Percentiles rank a stretch among this genome's conserved stretches.
Conservation (phyloP, 1,140 invertebrate genomes). For the Dryas iulia region DNA sequence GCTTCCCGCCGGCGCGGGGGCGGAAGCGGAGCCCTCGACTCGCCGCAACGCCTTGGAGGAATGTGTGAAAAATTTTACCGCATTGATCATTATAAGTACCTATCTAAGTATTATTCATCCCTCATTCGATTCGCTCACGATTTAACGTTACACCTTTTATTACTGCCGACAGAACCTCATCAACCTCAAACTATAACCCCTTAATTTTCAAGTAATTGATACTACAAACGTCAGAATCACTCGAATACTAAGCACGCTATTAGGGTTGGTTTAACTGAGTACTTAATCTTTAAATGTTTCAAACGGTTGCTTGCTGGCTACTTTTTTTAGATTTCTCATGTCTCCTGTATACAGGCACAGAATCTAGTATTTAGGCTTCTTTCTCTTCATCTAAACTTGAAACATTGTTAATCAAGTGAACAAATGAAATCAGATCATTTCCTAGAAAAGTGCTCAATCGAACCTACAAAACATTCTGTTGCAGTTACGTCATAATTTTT, state of each 20-base stretch:
- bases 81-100: constrained; percentile 51
- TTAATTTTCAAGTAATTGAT: constrained; percentile 62
- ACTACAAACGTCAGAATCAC: constrained; percentile 63
- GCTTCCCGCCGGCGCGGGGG: constrained; percentile 38
- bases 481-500: too few species aligned
- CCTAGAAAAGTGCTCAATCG: too few species aligned
- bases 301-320: too few species aligned
- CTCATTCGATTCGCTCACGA: constrained; percentile 28
- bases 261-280: constrained; percentile 28
- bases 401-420: too few species aligned
- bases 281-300: too few species aligned
- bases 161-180: constrained; percentile 40
- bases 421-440: too few species aligned
- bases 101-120: constrained; percentile 47
- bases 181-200: constrained; percentile 44
- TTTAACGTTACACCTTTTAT: constrained; percentile 44
- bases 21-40: constrained; percentile 42
- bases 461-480: too few species aligned
- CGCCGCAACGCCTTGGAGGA: constrained; percentile 51
- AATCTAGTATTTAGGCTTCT: too few species aligned
- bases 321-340: too few species aligned
- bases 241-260: constrained; percentile 54
- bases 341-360: too few species aligned
- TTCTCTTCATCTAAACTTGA: too few species aligned
- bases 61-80: constrained; percentile 68